Percentiles rank a stretch among this genome's conserved stretches.
Evolutionary conservation across 2,113 vertebrate genomes (phyloP).

Genomic region (Mionectes macconnelli): DNA sequence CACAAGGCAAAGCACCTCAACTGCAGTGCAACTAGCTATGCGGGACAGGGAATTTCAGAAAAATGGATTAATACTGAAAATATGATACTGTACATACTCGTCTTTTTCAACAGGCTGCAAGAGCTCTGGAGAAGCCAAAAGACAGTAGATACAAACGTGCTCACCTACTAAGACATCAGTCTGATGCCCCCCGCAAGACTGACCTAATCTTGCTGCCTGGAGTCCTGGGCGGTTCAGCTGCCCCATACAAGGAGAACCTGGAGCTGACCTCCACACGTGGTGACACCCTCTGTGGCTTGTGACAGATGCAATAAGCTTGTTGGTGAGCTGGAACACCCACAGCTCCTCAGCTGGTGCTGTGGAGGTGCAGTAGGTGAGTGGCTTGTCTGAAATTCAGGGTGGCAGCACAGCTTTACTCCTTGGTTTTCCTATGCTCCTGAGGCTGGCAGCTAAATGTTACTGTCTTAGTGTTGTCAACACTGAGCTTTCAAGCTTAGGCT

Average conservation of each 20-base stretch:
- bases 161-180: background rate
- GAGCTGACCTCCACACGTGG: accelerated
- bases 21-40: accelerated
- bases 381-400: background rate
- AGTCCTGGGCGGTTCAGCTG: background rate
- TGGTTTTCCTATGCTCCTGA: background rate
- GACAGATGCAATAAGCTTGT: background rate
- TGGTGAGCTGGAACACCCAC: background rate
- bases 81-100: background rate
- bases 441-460: background rate
- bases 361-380: background rate
- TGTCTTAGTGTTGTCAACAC: background rate
- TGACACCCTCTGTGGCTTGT: background rate
- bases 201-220: background rate
- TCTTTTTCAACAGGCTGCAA: background rate
- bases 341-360: background rate
- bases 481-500: background rate
- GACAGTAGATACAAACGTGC: accelerated
- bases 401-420: background rate
- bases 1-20: background rate
- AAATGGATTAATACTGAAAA: background rate
- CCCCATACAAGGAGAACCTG: accelerated
- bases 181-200: background rate
- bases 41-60: background rate
- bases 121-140: background rate